Percentiles rank a stretch among this genome's conserved stretches.
These are phyloP conservation scores for Potamarius usumacintae DNA, from an alignment of 2,113 vertebrate genomes.

Conservation along the genomic window DNA sequence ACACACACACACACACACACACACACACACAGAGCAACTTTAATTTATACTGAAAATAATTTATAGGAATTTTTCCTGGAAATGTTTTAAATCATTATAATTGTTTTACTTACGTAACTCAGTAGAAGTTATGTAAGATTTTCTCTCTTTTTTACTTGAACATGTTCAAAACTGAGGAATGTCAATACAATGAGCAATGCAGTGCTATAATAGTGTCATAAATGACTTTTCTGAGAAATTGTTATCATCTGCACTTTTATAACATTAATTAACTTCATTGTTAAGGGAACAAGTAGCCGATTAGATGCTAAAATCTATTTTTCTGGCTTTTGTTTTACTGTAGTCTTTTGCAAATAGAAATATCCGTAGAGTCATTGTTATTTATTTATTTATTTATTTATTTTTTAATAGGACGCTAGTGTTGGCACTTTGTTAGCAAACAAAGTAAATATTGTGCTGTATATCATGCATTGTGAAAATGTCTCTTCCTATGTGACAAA, in stretches of 20 bases:
- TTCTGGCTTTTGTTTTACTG: neutral
- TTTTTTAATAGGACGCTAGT: neutral
- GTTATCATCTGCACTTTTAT: neutral
- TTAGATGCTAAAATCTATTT: neutral
- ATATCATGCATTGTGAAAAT: neutral
- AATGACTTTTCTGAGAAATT: neutral
- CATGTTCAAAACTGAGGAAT: neutral
- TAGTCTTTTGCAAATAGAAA: neutral
- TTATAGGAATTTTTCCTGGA: neutral
- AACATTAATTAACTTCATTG: neutral
- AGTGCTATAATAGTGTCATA: neutral
- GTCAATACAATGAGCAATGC: neutral
- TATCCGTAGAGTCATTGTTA: neutral
- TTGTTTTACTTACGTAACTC: neutral
- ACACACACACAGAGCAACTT: constrained; percentile 1
- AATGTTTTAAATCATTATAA: neutral
- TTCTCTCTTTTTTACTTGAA: neutral
- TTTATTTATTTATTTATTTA: neutral
- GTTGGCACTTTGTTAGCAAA: neutral
- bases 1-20: neutral
- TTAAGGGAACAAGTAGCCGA: neutral
- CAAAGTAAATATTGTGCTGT: neutral
- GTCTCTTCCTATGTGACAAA: neutral
- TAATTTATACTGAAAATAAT: neutral
- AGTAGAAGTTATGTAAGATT: neutral